phyloP scores from a whole-genome alignment of 2,797 vertebrate genomes.

The Hyperoplus lanceolatus region DNA sequence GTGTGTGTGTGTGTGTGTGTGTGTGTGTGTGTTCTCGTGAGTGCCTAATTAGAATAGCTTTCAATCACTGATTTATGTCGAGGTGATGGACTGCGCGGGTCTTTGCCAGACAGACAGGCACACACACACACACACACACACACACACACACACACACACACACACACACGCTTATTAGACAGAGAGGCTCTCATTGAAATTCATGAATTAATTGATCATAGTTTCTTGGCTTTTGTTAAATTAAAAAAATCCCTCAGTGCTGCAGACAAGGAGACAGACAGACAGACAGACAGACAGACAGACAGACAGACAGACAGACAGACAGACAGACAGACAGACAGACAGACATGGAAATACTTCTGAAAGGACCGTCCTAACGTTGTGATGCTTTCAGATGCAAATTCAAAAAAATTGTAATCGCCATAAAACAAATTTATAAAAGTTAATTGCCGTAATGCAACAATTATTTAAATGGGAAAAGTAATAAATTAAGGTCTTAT shows the following conservation, averaged over 20 bases:
- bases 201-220: conserved; percentile 37
- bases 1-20: conserved; percentile 54
- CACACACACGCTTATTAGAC: conserved; percentile 29
- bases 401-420: not conserved
- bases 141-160: too few species aligned
- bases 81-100: conserved; percentile 20
- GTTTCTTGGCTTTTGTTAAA: conserved; percentile 47
- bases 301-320: too few species aligned
- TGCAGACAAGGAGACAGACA: too few species aligned
- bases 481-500: not conserved
- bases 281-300: too few species aligned
- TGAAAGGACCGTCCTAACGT: conserved; percentile 19
- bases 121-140: too few species aligned
- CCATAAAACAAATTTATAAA: not conserved
- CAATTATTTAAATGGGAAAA: not conserved
- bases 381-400: conserved; percentile 14
- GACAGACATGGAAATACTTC: conserved; percentile 15
- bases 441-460: conserved; percentile 7
- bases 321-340: too few species aligned
- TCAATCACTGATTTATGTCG: conserved; percentile 55
- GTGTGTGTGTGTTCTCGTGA: conserved; percentile 23
- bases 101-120: conserved; percentile 2
- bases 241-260: too few species aligned
- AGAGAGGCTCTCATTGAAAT: conserved; percentile 17
- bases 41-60: conserved; percentile 64